Percentiles rank a stretch among this genome's conserved stretches.
phyloP scores from a whole-genome alignment of 2,113 vertebrate genomes.

The Thalassarche chlororhynchos region DNA sequence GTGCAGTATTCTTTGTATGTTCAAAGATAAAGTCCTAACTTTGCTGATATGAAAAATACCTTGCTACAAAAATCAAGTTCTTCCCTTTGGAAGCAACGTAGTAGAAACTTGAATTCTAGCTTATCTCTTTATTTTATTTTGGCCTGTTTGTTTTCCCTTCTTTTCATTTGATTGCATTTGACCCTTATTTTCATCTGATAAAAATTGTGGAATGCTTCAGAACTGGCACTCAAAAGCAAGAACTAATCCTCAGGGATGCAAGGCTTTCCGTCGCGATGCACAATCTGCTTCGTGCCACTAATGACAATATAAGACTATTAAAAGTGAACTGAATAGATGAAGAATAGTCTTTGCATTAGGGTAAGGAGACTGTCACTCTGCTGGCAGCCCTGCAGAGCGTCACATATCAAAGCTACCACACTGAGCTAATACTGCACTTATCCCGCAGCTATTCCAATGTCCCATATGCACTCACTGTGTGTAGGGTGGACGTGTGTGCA shows the following conservation, averaged over 20 bases:
- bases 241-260: conserved; percentile 1
- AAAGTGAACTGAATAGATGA: conserved; percentile 41
- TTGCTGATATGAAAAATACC: not conserved
- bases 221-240: not conserved
- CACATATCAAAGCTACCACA: conserved; percentile 64
- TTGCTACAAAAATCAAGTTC: not conserved
- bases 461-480: conserved; percentile 26
- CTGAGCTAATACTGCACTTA: conserved; percentile 66
- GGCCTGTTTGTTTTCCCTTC: not conserved
- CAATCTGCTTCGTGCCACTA: conserved; percentile 25
- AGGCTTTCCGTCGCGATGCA: not conserved
- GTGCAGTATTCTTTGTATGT: not conserved
- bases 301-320: conserved; percentile 46
- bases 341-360: conserved; percentile 61
- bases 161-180: not conserved
- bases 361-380: conserved; percentile 57
- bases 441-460: conserved; percentile 46
- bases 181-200: not conserved
- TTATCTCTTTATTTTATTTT: not conserved
- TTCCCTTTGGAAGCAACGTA: not conserved
- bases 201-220: not conserved
- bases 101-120: not conserved
- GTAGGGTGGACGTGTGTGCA: not conserved
- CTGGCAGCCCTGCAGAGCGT: conserved; percentile 62
- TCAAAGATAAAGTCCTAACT: not conserved